phyloP scores from a whole-genome alignment of 2,888 invertebrate genomes.

The Gastrophysa polygoni region DNA sequence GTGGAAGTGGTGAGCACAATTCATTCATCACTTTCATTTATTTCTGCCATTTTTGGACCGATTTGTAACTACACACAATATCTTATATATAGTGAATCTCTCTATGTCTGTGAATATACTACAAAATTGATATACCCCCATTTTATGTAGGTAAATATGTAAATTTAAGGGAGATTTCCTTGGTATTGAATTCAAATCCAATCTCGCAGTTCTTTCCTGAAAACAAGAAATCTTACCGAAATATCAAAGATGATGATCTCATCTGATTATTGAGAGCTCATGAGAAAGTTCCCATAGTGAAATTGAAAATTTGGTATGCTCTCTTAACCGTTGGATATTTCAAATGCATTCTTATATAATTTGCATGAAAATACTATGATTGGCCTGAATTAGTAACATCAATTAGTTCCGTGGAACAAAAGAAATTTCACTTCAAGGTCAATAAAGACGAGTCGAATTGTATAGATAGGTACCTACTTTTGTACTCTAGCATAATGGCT shows the following conservation, averaged over 20 bases:
- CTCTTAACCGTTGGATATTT: neutral
- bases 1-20: conserved; percentile 56
- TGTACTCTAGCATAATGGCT: neutral
- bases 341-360: neutral
- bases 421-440: neutral
- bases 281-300: neutral
- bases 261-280: neutral
- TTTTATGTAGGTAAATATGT: no score
- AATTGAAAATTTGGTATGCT: neutral
- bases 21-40: neutral
- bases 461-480: neutral
- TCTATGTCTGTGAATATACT: no score
- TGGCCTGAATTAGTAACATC: neutral
- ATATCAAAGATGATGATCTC: no score
- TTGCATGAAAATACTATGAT: neutral
- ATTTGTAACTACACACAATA: no score
- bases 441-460: neutral
- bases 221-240: no score
- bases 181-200: no score
- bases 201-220: no score
- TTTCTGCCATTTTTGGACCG: no score
- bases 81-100: no score
- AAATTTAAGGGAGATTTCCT: no score
- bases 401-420: neutral
- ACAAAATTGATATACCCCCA: no score